Evolutionary conservation across 2,113 vertebrate genomes (phyloP).

Genomic region (Neomonachus schauinslandi): DNA sequence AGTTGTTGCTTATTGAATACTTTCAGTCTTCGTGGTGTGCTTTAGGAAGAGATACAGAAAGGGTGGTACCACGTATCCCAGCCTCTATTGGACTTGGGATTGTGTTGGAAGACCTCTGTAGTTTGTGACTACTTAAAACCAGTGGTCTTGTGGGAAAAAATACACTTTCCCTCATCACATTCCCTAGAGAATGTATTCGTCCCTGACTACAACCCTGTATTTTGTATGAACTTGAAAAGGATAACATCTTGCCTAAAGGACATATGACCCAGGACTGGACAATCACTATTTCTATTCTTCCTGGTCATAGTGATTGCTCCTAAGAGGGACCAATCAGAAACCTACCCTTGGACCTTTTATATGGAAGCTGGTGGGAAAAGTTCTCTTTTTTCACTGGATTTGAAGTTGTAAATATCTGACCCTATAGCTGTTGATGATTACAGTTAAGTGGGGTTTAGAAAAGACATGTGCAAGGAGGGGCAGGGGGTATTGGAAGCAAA

Average conservation of each 20-base stretch:
- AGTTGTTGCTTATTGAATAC: background rate
- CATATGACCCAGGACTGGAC: background rate
- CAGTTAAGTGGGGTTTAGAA: background rate
- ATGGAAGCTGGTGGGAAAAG: background rate
- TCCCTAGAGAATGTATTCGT: background rate
- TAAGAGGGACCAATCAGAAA: background rate
- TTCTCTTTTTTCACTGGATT: background rate
- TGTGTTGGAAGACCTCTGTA: background rate
- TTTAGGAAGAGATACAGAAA: background rate
- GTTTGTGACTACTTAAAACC: background rate
- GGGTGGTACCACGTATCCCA: too few species aligned
- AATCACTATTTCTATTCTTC: background rate
- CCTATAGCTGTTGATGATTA: background rate
- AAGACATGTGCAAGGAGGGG: background rate
- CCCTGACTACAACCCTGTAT: background rate
- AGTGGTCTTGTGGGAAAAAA: background rate
- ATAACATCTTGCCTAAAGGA: background rate
- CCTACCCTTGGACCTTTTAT: background rate
- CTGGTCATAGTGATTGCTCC: background rate
- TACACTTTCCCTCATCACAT: background rate
- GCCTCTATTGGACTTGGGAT: background rate
- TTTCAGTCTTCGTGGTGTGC: background rate
- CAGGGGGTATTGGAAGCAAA: background rate
- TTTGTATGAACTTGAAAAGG: background rate
- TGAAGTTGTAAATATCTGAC: background rate